A percentile compares a stretch with the other conserved stretches of the same genome.
Conservation (phyloP, 2,888 invertebrate genomes). For the Drosophila incognita region DNA sequence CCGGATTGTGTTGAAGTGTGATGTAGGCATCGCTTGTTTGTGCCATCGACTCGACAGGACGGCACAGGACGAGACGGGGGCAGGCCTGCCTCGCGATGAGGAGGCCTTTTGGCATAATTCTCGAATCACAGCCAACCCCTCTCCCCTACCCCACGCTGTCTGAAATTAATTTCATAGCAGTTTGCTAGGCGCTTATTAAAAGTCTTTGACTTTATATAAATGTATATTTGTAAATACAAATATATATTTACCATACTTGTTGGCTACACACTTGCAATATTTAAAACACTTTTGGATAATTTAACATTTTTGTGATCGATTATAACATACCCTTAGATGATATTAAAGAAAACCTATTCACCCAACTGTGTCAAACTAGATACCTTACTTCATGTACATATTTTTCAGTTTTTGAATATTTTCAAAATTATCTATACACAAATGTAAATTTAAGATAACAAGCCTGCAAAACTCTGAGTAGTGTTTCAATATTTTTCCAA, state of each 20-base stretch:
- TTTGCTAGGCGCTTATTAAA: conserved; percentile 49
- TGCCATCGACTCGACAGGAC: conserved; percentile 59
- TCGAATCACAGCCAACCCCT: conserved; percentile 23
- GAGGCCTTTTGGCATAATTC: conserved; percentile 63
- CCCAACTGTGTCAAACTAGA: neutral
- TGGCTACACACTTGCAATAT: conserved; percentile 2
- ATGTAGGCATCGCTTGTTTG: conserved; percentile 84
- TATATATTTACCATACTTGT: conserved; percentile 20
- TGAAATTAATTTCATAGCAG: conserved; percentile 52
- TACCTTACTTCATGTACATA: neutral
- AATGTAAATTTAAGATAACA: neutral
- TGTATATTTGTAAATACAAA: conserved; percentile 14
- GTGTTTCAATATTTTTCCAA: neutral
- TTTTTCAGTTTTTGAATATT: neutral
- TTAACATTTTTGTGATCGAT: neutral
- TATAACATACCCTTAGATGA: neutral
- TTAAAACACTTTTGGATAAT: neutral
- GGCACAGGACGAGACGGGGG: conserved; percentile 6
- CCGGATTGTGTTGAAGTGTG: conserved; percentile 84
- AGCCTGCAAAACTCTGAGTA: neutral
- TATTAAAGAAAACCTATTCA: too few relatives aligned
- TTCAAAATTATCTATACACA: neutral
- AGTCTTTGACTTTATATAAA: conserved; percentile 16
- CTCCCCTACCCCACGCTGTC: too few relatives aligned
- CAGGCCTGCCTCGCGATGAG: conserved; percentile 28